These are phyloP conservation scores for Rhabdophis nuchalis DNA, from an alignment of 2,797 vertebrate genomes.

Conservation along the genomic window DNA sequence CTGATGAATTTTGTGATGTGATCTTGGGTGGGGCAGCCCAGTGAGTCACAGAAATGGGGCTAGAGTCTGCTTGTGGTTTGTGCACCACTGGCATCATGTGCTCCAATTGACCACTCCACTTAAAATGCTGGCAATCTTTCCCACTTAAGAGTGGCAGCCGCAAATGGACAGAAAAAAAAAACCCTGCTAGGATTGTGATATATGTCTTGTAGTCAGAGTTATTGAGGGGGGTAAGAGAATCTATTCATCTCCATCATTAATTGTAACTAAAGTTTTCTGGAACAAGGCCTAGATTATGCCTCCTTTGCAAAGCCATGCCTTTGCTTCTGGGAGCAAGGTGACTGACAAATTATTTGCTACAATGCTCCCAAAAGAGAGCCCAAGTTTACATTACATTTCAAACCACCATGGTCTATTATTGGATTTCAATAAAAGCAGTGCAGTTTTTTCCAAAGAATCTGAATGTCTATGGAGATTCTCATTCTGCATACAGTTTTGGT, in stretches of 20 bases:
- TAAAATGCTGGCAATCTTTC: background rate
- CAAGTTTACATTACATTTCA: background rate
- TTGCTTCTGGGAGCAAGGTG: background rate
- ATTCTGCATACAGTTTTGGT: too few species aligned
- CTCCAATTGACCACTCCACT: background rate
- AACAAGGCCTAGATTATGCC: background rate
- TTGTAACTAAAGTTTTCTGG: background rate
- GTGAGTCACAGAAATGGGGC: background rate
- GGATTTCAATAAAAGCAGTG: background rate
- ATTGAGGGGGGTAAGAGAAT: too few species aligned
- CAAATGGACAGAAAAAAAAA: background rate
- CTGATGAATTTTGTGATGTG: background rate
- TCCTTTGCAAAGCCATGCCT: background rate
- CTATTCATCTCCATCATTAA: background rate
- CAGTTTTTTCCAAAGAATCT: background rate
- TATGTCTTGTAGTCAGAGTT: background rate
- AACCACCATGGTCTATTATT: background rate
- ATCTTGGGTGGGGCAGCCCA: background rate
- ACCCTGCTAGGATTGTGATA: background rate
- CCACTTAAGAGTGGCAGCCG: background rate
- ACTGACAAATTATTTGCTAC: accelerated
- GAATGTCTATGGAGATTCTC: too few species aligned
- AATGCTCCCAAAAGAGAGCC: background rate
- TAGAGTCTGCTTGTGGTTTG: background rate
- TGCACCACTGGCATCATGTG: background rate